Base-by-base conservation (phyloP, 2,113 vertebrate genomes). In the Chlorodrepanis virens region DNA sequence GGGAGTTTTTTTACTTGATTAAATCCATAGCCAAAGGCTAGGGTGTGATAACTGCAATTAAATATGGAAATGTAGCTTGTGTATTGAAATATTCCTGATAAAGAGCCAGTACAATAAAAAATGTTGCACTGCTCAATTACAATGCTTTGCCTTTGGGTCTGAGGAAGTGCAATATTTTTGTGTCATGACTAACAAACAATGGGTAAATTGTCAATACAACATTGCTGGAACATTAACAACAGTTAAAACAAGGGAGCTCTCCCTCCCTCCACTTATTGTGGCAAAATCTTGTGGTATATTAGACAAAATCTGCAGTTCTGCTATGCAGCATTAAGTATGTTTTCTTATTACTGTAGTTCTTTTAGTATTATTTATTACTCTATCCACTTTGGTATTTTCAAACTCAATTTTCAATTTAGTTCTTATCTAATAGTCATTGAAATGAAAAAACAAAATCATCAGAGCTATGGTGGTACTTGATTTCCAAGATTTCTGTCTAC, bases 231-330 rank as follows among this genome's bases (percentile, higher is more conserved):
- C 11, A 45, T 56, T 59, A 59, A 64, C 31, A 82, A n/a, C 24
- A 64, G 8, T 37, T 12, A 29, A 52, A 76, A 75, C 9, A 49
- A 44, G 12, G n/a, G 17, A 64, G 56, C 9, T 61, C 17, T 63
- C 25, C 63, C 50, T 45, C 11, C 63, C 29, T 91, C 33, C 9
- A 27, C 87, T 76, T 76, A n/a, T 33, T 82, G 19, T 79, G 61
- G 27, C 57, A 80, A 50, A 57, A 9, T 65, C 35, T 88, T 0
- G 0, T 47, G 22, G 12, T 57, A 6, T 60, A 29, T 25, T 23
- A 72, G 25, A 27, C 9, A 76, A 87, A 92, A 54, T 45, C 15
- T 27, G 63, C 7, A 39, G 29, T 71, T 77, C 74, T 31, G 21
- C 11, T 81, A 9, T 54, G 31, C 9, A 47, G 14, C 45, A 59